phyloP scores from a whole-genome alignment of 2,797 vertebrate species.

The Monodelphis domestica region DNA sequence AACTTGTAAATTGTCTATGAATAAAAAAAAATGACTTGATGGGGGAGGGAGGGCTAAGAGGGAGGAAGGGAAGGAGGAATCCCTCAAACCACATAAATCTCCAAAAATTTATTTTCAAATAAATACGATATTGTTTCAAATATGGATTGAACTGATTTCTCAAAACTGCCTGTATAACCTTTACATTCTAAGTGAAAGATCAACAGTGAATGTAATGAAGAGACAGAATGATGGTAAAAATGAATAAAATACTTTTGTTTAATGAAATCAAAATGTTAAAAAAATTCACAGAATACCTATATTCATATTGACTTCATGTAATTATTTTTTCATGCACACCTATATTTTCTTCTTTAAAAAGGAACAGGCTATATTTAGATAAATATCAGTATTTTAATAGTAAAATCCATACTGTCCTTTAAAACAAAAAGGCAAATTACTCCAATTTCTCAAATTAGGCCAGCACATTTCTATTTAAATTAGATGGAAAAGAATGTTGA shows the following conservation, averaged over 20 bases:
- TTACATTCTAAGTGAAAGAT: not conserved
- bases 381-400: conserved; percentile 11
- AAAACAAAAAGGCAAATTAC: not conserved
- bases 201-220: not conserved
- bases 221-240: not conserved
- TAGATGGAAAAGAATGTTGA: not conserved
- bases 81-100: not conserved
- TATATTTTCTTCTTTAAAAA: not conserved
- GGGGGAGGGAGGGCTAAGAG: too few species aligned
- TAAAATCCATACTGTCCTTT: not conserved
- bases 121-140: not conserved
- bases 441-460: not conserved
- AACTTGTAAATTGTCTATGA: not conserved
- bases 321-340: not conserved
- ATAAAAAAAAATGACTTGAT: conserved; percentile 1
- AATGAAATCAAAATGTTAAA: not conserved
- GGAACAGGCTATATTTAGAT: not conserved
- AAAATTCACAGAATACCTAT: not conserved
- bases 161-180: not conserved
- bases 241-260: not conserved
- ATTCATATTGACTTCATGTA: not conserved
- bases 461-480: not conserved
- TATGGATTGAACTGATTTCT: not conserved
- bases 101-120: not conserved
- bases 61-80: not conserved